phyloP scores from a whole-genome alignment of 2,113 vertebrate species.

The Thalassoma bifasciatum region DNA sequence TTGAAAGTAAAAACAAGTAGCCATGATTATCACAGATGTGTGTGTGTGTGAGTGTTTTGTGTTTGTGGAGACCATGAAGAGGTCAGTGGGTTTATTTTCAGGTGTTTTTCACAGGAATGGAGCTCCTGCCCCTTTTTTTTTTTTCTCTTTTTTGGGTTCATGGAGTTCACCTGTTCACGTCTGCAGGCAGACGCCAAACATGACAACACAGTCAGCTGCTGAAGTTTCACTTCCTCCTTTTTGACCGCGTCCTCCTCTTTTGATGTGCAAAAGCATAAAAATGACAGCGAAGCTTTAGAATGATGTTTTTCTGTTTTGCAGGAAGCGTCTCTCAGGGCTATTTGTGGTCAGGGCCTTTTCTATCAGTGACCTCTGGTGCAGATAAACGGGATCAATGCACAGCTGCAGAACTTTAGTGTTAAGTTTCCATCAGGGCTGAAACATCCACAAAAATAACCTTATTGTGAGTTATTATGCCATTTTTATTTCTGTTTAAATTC shows the following conservation, averaged over 20 bases:
- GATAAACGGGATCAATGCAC: background rate
- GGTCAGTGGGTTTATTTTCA: background rate
- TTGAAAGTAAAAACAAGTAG: slow-evolving; percentile 85
- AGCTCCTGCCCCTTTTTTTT: background rate
- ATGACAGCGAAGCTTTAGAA: background rate
- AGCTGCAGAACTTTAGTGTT: too few relatives aligned
- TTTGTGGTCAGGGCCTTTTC: background rate
- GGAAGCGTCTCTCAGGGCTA: background rate
- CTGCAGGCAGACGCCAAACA: background rate
- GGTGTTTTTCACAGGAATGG: too few relatives aligned
- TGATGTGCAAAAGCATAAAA: background rate
- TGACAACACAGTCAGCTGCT: slow-evolving; percentile 17
- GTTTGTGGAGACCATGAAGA: too few relatives aligned
- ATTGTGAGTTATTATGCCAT: too few relatives aligned
- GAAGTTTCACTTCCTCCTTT: slow-evolving; percentile 20
- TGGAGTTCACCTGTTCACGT: slow-evolving; percentile 7
- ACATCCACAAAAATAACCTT: background rate
- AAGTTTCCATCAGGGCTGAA: background rate
- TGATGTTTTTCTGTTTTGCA: background rate
- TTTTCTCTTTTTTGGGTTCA: slow-evolving; percentile 12
- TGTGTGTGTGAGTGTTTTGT: slow-evolving; percentile 16
- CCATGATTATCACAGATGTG: slow-evolving; percentile 71
- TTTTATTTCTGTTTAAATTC: too few relatives aligned
- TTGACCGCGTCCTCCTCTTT: slow-evolving; percentile 6
- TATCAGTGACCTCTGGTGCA: background rate